These are phyloP conservation scores for Mesodorylaimus sp. DNA, from an alignment of 2,888 invertebrate genomes.

Conservation along the genomic window DNA sequence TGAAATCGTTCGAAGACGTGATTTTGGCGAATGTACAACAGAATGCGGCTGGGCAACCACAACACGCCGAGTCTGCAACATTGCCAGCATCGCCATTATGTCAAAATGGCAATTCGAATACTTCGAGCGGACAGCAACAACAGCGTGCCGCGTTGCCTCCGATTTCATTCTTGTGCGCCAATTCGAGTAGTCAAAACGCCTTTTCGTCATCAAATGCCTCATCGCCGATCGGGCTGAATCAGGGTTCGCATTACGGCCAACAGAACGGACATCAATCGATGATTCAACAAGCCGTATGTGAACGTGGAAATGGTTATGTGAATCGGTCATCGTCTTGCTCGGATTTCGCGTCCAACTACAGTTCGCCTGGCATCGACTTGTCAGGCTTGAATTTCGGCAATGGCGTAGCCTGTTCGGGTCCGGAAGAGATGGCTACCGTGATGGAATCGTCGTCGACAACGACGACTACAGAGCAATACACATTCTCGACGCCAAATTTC, in stretches of 20 bases:
- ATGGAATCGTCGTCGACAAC: background rate
- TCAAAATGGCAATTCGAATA: too few relatives aligned
- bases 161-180: slow-evolving; percentile 1
- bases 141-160: background rate
- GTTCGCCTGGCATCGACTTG: slow-evolving; percentile 8
- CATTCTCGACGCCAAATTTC: background rate
- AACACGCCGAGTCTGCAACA: too few relatives aligned
- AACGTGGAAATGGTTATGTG: too few relatives aligned
- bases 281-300: too few relatives aligned
- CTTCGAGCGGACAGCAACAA: too few relatives aligned
- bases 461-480: background rate
- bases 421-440: background rate
- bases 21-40: slow-evolving; percentile 15
- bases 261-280: too few relatives aligned
- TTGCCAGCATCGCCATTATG: too few relatives aligned
- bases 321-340: too few relatives aligned
- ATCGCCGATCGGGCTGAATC: too few relatives aligned
- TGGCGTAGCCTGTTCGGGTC: too few relatives aligned
- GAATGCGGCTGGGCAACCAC: too few relatives aligned
- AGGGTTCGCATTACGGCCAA: too few relatives aligned
- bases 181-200: background rate
- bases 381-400: background rate
- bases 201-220: background rate
- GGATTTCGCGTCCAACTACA: slow-evolving; percentile 9
- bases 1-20: slow-evolving; percentile 44